These are phyloP conservation scores for Troilus luridus DNA, from an alignment of 2,888 invertebrate species.

Conservation along the genomic window DNA sequence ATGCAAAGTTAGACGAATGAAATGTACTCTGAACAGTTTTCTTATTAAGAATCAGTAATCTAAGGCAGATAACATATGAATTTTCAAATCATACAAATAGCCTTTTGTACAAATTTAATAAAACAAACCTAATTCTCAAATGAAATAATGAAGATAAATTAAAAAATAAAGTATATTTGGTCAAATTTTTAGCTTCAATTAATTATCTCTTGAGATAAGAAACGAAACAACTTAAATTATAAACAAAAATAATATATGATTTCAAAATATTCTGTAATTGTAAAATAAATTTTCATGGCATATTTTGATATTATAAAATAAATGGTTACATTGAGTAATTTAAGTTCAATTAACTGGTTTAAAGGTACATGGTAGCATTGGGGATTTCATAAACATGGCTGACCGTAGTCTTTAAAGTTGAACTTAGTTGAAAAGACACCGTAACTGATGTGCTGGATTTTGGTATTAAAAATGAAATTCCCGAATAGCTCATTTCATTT, in stretches of 20 bases:
- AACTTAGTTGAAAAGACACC: constrained; percentile 37
- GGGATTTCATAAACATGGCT: constrained; percentile 57
- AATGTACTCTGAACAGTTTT: neutral
- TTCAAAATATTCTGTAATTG: neutral
- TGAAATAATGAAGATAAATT: neutral
- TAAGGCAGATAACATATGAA: neutral
- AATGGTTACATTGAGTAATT: constrained; percentile 17
- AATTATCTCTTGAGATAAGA: neutral
- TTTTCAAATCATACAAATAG: neutral
- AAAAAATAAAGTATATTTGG: neutral
- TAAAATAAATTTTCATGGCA: constrained; percentile 14
- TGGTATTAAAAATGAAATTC: constrained; percentile 34
- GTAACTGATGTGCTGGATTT: constrained; percentile 21
- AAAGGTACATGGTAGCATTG: constrained; percentile 51
- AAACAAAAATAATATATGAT: neutral
- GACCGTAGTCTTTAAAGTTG: constrained; percentile 56
- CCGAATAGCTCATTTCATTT: neutral
- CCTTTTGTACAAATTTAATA: neutral
- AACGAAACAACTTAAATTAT: neutral
- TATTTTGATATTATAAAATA: neutral
- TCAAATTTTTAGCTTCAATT: neutral
- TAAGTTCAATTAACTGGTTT: constrained; percentile 39
- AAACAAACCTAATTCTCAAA: neutral
- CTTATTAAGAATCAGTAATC: neutral
- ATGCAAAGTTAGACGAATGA: neutral